Conservation (phyloP, 2,113 vertebrate genomes). For the Gnathonemus echidnorhynchus region DNA sequence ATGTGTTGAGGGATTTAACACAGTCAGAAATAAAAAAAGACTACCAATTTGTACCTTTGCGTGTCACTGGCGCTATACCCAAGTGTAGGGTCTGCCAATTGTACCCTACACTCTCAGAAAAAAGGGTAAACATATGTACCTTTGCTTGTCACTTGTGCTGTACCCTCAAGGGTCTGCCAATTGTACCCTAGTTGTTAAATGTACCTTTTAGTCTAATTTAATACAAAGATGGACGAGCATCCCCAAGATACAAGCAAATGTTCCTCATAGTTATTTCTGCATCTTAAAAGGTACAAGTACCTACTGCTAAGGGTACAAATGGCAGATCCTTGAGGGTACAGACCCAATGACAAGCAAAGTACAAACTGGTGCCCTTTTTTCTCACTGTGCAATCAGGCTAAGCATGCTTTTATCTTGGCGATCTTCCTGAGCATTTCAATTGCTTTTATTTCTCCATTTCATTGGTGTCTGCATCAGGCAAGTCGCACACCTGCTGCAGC, state of each 20-base stretch:
- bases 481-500: neutral
- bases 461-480: neutral
- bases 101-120: too few relatives aligned
- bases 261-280: neutral
- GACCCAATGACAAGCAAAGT: neutral
- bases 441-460: neutral
- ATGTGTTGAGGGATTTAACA: neutral
- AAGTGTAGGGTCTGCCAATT: neutral
- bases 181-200: neutral
- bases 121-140: too few relatives aligned
- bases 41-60: neutral
- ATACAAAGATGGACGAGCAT: neutral
- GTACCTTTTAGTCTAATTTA: too few relatives aligned
- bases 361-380: neutral
- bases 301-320: neutral
- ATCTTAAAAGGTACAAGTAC: neutral
- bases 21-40: neutral
- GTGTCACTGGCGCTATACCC: too few relatives aligned
- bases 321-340: neutral
- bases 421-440: neutral
- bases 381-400: neutral
- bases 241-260: neutral
- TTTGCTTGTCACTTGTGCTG: too few relatives aligned
- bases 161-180: neutral
- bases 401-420: neutral